Evolutionary conservation across 1,140 invertebrate species (phyloP), one percentile per base, ranked within the genome.

Genomic region (Hycleus phaleratus): DNA sequence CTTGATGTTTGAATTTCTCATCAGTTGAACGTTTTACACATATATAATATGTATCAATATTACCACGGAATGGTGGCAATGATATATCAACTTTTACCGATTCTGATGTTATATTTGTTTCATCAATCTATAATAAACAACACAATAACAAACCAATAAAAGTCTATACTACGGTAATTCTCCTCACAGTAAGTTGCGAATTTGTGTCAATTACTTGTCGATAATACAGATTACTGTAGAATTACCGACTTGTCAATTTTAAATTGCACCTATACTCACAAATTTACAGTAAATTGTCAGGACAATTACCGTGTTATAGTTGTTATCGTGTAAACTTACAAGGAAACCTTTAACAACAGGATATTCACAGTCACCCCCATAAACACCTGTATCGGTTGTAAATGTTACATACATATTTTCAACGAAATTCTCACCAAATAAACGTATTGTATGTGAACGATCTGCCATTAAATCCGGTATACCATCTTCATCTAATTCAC

Each of bases 381-480:
- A 76, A 3, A 74, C 56, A 26, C 78, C 76, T 0, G 62, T 57
- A 40, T 79, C 72, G 32, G 82, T 76, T 0, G 88, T 91, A 65
- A 93, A 88, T 0, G 84, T 80, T 43, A 93, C 81, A 9, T 82
- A 71, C 0, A 88, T 88, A 48, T 80, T 70, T 2, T 80, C 67
- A 0, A 79, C 83, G 46, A 92, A 77, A 11, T 84, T 84, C 26
- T 70, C 71, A 1, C 90, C 90, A 71, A 91, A 93, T n/a, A 93
- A 59, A 32, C 89, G 81, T 26, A 92, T 70, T 4, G 76, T 77
- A 40, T 84, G 76, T 12, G 73, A 70, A 0, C 71, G 74, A 8
- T 80, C 78, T 4, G 82, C 80, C 56, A 87, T 65, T 42, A 91
- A 78, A 57, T 78, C 78, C 0, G 87, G 86, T 38, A 89, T 75